Percentiles rank a stretch among this genome's conserved stretches.
Conservation (phyloP, 2,888 invertebrate genomes). For the Heterodera filipjevi region DNA sequence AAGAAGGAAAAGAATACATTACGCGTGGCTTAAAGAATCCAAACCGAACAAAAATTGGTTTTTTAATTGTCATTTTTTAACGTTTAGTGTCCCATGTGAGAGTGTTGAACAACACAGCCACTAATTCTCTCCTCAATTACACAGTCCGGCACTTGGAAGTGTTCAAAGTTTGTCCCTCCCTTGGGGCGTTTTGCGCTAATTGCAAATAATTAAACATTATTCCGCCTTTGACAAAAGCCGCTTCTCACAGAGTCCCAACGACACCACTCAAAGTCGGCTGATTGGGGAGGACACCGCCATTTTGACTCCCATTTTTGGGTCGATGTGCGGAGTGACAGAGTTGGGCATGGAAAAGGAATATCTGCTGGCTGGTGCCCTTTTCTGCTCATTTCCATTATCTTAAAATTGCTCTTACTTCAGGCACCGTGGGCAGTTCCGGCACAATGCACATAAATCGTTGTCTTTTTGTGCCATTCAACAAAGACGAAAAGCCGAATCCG, state of each 20-base stretch:
- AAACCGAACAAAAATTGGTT: background rate
- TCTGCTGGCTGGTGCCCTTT: slow-evolving; percentile 22
- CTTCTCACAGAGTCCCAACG: background rate
- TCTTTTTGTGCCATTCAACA: slow-evolving; percentile 1
- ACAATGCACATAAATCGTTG: slow-evolving; percentile 16
- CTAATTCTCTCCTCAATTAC: slow-evolving; percentile 21
- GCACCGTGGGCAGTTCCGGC: slow-evolving; percentile 6
- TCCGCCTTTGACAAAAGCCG: background rate
- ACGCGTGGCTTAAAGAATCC: too few relatives aligned
- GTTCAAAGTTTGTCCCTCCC: slow-evolving; percentile 31
- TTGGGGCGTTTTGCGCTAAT: background rate
- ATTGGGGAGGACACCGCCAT: background rate
- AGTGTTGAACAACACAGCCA: slow-evolving; percentile 25
- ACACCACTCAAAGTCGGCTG: background rate
- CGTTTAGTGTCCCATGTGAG: slow-evolving; percentile 35
- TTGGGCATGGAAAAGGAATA: slow-evolving; percentile 18
- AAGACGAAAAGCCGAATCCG: slow-evolving; percentile 9
- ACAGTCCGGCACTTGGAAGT: slow-evolving; percentile 30
- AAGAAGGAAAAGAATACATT: too few relatives aligned
- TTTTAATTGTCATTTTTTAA: background rate
- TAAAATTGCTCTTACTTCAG: background rate
- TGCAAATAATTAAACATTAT: background rate
- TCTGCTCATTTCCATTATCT: background rate
- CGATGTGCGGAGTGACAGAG: slow-evolving; percentile 19
- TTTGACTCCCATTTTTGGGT: background rate